Evolutionary conservation across 92 coral and sea anemone genomes (phyloP).

Genomic region (Virgularia gustaviana): DNA sequence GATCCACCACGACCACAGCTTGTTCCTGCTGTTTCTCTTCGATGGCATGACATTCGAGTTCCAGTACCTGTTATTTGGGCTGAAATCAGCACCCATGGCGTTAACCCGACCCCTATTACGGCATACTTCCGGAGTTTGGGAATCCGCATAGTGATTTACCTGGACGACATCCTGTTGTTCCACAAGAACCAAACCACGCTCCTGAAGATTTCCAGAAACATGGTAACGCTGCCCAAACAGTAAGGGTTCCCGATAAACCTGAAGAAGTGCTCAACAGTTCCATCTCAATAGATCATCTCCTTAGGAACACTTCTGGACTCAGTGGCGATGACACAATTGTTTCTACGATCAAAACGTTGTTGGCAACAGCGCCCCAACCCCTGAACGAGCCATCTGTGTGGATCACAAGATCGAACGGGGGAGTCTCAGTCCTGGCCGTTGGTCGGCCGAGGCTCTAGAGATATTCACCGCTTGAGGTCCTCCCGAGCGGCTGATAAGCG

Average conservation of each 20-base stretch:
- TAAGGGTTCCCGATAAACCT: slow-evolving; percentile 43
- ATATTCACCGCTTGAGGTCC: slow-evolving; percentile 51
- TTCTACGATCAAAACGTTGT: slow-evolving; percentile 16
- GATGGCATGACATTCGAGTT: too few relatives aligned
- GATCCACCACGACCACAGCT: too few relatives aligned
- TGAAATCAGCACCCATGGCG: too few relatives aligned
- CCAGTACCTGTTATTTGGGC: too few relatives aligned
- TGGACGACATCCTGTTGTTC: slow-evolving; percentile 38
- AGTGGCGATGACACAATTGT: too few relatives aligned
- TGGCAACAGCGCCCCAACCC: slow-evolving; percentile 44
- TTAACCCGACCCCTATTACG: slow-evolving; percentile 40
- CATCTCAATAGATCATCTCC: slow-evolving; percentile 37
- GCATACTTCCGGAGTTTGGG: slow-evolving; percentile 37
- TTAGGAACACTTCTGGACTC: slow-evolving; percentile 49
- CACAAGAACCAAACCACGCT: slow-evolving; percentile 17
- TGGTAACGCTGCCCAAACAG: slow-evolving; percentile 22
- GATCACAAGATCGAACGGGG: slow-evolving; percentile 36
- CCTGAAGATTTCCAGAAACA: slow-evolving; percentile 5
- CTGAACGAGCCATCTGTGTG: slow-evolving; percentile 26
- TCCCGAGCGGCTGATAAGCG: slow-evolving; percentile 21
- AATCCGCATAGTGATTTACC: slow-evolving; percentile 41
- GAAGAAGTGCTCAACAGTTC: slow-evolving; percentile 47
- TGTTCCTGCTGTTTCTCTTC: too few relatives aligned
- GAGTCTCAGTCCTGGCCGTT: slow-evolving; percentile 21
- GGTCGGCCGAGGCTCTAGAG: background rate